Percentiles rank a stretch among this genome's conserved stretches.
Evolutionary conservation across 1,140 invertebrate species (phyloP).

Genomic region (Thaumatotibia leucotreta): DNA sequence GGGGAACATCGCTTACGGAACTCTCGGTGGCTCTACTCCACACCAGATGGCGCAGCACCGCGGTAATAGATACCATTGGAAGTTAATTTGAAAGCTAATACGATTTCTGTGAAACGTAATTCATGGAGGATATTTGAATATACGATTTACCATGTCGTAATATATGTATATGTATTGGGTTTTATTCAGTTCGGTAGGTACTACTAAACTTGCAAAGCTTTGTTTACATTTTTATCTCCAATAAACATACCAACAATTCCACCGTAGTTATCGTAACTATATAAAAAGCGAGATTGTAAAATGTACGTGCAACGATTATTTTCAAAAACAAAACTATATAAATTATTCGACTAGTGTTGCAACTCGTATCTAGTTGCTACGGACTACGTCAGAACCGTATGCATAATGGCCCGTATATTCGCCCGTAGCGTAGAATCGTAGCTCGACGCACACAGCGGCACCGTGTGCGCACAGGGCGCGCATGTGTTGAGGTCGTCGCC

Average conservation of each 20-base stretch:
- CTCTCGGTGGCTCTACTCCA: slow-evolving; percentile 43
- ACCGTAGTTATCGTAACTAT: not conserved
- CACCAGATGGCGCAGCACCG: slow-evolving; percentile 52
- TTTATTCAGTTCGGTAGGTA: no score
- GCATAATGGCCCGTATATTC: slow-evolving; percentile 13
- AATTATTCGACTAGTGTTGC: not conserved
- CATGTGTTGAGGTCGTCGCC: slow-evolving; percentile 60
- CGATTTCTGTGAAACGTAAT: not conserved
- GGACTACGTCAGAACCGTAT: slow-evolving; percentile 10
- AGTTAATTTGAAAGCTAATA: not conserved
- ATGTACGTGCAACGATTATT: not conserved
- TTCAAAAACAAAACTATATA: not conserved
- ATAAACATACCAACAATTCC: not conserved
- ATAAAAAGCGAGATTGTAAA: not conserved
- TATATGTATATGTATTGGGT: no score
- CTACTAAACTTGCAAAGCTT: no score
- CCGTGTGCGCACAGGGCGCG: slow-evolving; percentile 17
- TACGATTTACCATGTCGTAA: no score
- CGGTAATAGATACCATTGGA: not conserved
- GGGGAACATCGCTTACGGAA: slow-evolving; percentile 37
- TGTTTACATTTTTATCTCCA: no score
- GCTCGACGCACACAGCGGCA: slow-evolving; percentile 42
- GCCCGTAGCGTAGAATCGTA: slow-evolving; percentile 32
- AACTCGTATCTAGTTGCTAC: slow-evolving; percentile 10
- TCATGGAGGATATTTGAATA: not conserved